phyloP scores from a whole-genome alignment of 2,888 invertebrate genomes.

The Prosopocoilus inquinatus region DNA sequence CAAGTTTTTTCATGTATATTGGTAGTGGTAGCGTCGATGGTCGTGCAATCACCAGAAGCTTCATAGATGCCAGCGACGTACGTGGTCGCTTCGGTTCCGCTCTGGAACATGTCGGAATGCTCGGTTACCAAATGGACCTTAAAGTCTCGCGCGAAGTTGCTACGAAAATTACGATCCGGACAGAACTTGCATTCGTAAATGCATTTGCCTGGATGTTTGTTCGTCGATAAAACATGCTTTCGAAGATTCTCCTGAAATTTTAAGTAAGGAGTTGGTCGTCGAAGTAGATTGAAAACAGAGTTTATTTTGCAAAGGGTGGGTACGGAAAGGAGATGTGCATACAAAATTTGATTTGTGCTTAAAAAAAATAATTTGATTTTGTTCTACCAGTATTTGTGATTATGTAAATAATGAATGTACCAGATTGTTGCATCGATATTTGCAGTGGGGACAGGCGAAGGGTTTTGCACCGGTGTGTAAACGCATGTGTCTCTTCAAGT shows the following conservation, averaged over 20 bases:
- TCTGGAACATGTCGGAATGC: conserved; percentile 58
- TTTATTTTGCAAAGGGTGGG: conserved; percentile 28
- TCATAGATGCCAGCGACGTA: conserved; percentile 55
- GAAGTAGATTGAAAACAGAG: too few relatives aligned
- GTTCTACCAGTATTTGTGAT: too few relatives aligned
- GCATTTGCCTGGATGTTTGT: conserved; percentile 72
- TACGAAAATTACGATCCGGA: conserved; percentile 49
- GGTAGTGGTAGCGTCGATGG: conserved; percentile 6
- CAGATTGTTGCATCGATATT: conserved; percentile 73
- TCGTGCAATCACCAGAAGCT: conserved; percentile 39
- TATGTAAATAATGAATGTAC: conserved; percentile 49
- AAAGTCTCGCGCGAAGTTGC: conserved; percentile 68
- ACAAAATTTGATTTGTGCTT: too few relatives aligned
- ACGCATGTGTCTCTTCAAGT: conserved; percentile 75
- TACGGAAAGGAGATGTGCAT: too few relatives aligned
- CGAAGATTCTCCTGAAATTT: conserved; percentile 76
- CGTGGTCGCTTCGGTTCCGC: conserved; percentile 53
- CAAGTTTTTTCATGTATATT: too few relatives aligned
- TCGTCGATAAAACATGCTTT: conserved; percentile 79
- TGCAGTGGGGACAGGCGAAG: conserved; percentile 81
- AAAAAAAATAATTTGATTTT: too few relatives aligned
- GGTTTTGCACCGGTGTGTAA: conserved; percentile 82
- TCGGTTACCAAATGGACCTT: conserved; percentile 61
- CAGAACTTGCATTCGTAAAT: conserved; percentile 79
- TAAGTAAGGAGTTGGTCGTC: too few relatives aligned